phyloP scores from a whole-genome alignment of 92 coral and sea anemone species.

The Heteractis magnifica region DNA sequence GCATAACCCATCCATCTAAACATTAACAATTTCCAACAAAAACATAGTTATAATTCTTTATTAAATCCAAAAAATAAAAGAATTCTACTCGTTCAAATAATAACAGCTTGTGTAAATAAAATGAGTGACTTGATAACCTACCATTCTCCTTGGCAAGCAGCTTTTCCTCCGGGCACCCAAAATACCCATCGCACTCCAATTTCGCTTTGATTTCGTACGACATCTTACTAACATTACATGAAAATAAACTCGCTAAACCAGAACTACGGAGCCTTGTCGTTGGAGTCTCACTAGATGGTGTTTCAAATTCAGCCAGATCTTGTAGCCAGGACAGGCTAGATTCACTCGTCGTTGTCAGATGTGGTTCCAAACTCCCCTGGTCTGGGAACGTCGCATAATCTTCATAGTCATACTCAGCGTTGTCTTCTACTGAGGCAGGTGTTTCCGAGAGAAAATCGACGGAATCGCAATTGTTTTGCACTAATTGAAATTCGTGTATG shows the following conservation, averaged over 20 bases:
- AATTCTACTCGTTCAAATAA: neutral
- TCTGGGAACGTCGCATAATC: neutral
- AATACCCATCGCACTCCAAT: conserved; percentile 79
- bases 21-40: neutral
- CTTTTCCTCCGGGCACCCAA: conserved; percentile 80
- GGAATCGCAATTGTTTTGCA: conserved; percentile 32
- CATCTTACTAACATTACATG: conserved; percentile 78
- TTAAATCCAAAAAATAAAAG: neutral
- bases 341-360: neutral
- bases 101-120: neutral
- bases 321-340: conserved; percentile 23
- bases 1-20: neutral
- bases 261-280: conserved; percentile 66
- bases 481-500: conserved; percentile 63
- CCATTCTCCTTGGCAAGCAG: conserved; percentile 44
- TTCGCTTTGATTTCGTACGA: conserved; percentile 50
- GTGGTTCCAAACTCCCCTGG: conserved; percentile 22
- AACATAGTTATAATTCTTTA: neutral
- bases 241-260: conserved; percentile 51
- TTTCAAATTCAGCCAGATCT: conserved; percentile 12
- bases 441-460: conserved; percentile 33
- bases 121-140: conserved; percentile 7
- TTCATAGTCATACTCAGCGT: conserved; percentile 1
- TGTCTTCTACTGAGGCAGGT: conserved; percentile 14
- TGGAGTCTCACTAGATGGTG: conserved; percentile 21